Evolutionary conservation across 2,797 vertebrate species (phyloP).

Genomic region (Tragopan temminckii): DNA sequence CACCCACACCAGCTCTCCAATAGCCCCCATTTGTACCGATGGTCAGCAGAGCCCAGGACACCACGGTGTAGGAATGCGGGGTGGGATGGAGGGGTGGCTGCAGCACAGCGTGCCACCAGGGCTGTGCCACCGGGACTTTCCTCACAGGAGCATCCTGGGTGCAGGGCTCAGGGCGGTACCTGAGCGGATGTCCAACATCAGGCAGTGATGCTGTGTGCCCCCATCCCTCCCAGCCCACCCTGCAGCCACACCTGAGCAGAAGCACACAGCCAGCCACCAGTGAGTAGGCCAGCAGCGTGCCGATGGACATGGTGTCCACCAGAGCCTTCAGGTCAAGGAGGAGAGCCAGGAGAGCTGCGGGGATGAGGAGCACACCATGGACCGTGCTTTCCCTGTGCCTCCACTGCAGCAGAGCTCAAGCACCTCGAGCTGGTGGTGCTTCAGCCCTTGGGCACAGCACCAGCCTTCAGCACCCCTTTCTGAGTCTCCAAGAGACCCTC

Average conservation of each 20-base stretch:
- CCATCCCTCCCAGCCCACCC: not conserved
- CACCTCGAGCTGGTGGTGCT: not conserved
- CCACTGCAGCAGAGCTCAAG: not conserved
- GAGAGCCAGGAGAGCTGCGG: slow-evolving; percentile 87
- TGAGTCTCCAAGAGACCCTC: not conserved
- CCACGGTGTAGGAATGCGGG: slow-evolving; percentile 75
- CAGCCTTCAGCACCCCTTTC: not conserved
- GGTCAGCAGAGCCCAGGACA: slow-evolving; percentile 77
- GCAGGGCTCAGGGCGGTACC: slow-evolving; percentile 77
- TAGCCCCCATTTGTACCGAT: slow-evolving; percentile 56
- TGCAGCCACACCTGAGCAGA: slow-evolving; percentile 85
- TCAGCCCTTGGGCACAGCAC: not conserved
- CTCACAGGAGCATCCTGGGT: not conserved
- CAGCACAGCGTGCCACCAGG: slow-evolving; percentile 59
- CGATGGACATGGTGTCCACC: slow-evolving; percentile 91
- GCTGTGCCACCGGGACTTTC: slow-evolving; percentile 17
- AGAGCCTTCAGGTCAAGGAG: slow-evolving; percentile 89
- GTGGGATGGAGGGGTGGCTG: slow-evolving; percentile 73
- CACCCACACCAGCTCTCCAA: fast-evolving
- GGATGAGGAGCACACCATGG: not conserved
- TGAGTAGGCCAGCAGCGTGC: slow-evolving; percentile 90
- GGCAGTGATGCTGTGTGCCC: not conserved
- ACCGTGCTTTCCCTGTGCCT: not conserved
- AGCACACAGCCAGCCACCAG: slow-evolving; percentile 90
- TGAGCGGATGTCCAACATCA: slow-evolving; percentile 26